These are phyloP conservation scores for Diaphora mendica DNA, from an alignment of 2,888 invertebrate genomes.

Conservation along the genomic window DNA sequence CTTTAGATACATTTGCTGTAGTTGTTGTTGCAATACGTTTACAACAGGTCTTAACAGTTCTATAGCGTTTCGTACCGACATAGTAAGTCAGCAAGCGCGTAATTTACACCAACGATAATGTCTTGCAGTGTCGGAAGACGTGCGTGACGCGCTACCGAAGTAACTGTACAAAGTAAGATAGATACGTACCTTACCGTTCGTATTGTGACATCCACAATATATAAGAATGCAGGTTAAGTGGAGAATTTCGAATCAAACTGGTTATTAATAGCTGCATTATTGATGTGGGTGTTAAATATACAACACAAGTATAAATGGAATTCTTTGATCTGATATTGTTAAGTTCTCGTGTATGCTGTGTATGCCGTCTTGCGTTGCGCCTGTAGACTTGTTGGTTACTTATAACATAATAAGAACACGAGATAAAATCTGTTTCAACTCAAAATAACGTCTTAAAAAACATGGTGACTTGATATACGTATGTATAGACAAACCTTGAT, in stretches of 20 bases:
- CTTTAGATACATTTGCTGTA: background rate
- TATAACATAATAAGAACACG: background rate
- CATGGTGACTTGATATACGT: too few relatives aligned
- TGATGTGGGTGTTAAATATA: background rate
- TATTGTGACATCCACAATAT: constrained; percentile 22
- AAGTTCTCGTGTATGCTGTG: background rate
- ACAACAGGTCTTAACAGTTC: constrained; percentile 7
- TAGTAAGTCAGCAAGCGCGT: constrained; percentile 16
- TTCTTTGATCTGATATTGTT: background rate
- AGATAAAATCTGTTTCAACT: background rate
- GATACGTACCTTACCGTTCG: constrained; percentile 17
- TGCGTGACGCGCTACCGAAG: constrained; percentile 44
- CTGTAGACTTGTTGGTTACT: background rate
- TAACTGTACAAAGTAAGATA: constrained; percentile 42
- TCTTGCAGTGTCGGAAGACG: constrained; percentile 31
- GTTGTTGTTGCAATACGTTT: background rate
- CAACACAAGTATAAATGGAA: background rate
- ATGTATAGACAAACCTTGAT: too few relatives aligned
- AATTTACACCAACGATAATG: constrained; percentile 21
- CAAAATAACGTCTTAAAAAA: too few relatives aligned
- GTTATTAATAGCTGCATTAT: background rate
- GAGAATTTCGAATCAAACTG: background rate
- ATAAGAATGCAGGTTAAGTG: constrained; percentile 2
- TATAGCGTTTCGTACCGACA: background rate
- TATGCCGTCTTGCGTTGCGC: background rate